Evolutionary conservation across 2,113 vertebrate genomes (phyloP).

Genomic region (Neofelis nebulosa): DNA sequence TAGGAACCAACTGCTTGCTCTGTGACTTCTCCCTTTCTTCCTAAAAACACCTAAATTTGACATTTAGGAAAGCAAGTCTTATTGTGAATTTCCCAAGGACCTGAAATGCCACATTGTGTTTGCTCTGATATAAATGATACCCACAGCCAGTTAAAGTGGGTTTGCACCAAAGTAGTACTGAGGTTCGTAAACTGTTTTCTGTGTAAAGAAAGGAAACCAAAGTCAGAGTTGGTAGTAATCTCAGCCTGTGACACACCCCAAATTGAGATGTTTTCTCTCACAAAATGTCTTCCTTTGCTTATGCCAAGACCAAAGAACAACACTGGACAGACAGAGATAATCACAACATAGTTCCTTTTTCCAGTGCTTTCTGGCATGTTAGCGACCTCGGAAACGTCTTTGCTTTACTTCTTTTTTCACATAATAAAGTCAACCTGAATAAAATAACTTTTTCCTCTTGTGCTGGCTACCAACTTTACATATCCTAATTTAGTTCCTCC

Average conservation of each 20-base stretch:
- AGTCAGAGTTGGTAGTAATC: background rate
- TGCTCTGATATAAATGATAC: background rate
- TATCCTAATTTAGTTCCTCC: background rate
- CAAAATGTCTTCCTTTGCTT: background rate
- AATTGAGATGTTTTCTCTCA: conserved; percentile 10
- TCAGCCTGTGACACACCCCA: background rate
- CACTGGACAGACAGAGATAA: background rate
- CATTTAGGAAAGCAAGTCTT: conserved; percentile 6
- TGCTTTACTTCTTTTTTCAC: background rate
- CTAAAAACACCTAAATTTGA: background rate
- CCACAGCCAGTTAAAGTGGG: background rate
- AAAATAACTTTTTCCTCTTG: background rate
- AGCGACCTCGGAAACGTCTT: background rate
- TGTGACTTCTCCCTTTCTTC: background rate
- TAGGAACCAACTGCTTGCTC: background rate
- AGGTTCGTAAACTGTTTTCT: background rate
- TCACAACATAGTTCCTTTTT: background rate
- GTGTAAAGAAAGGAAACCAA: background rate
- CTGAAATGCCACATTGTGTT: background rate
- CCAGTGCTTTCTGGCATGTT: background rate
- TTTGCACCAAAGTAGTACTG: background rate
- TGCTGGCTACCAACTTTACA: background rate
- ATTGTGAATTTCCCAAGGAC: background rate
- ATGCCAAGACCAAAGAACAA: background rate
- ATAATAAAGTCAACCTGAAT: background rate